Evolutionary conservation across 2,797 vertebrate genomes (phyloP).

Genomic region (Tauraco hartlaubi): DNA sequence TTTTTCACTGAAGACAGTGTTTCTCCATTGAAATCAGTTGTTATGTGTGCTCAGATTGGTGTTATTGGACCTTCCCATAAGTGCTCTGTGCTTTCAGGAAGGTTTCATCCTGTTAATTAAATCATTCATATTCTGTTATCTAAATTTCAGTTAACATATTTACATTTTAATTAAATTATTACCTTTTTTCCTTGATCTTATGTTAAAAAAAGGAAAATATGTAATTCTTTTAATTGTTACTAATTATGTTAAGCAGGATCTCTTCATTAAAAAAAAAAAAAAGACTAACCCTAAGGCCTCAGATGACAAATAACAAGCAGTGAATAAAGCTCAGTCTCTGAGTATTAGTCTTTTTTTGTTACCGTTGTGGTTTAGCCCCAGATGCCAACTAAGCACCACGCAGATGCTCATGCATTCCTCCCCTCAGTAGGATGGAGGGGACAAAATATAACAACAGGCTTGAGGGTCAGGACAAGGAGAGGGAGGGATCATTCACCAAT

Average conservation of each 20-base stretch:
- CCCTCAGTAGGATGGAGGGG: no score
- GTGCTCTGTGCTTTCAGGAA: background rate
- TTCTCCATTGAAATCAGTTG: background rate
- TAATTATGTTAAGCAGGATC: background rate
- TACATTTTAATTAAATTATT: conserved; percentile 34
- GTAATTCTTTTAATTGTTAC: conserved; percentile 22
- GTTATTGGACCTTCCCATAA: background rate
- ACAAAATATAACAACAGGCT: no score
- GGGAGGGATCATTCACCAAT: no score
- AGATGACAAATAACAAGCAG: background rate
- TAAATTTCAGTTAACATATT: conserved; percentile 14
- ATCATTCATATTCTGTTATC: background rate
- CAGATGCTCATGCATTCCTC: no score
- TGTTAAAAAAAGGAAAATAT: background rate
- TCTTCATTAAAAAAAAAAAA: background rate
- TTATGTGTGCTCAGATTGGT: background rate
- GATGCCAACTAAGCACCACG: no score
- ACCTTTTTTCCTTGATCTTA: background rate
- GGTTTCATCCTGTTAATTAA: conserved; percentile 35
- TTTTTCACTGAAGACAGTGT: background rate
- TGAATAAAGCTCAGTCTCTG: background rate
- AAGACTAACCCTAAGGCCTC: background rate
- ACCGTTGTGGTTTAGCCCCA: no score
- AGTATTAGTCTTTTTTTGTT: background rate
- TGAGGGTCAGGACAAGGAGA: no score